Conservation (phyloP, 2,888 invertebrate species). For the Dryococelus australis region DNA sequence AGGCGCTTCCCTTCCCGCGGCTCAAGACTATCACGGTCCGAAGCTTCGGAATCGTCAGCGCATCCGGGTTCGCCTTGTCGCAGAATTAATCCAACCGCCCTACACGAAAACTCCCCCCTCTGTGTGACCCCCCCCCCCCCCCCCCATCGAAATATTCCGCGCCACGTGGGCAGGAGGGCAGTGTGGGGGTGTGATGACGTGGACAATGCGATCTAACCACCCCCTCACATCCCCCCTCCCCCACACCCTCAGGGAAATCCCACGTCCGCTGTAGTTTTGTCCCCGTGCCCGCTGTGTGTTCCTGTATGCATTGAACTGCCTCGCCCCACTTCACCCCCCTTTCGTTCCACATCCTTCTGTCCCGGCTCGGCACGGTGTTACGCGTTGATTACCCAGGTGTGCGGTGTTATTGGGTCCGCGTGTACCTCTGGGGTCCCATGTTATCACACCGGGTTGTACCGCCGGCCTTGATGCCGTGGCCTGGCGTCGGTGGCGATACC, state of each 20-base stretch:
- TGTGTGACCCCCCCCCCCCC: too few species aligned
- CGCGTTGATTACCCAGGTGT: slow-evolving; percentile 27
- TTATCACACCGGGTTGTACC: background rate
- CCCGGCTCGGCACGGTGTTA: background rate
- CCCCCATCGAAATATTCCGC: too few species aligned
- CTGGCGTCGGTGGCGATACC: too few species aligned
- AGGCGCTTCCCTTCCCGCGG: too few species aligned
- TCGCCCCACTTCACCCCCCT: background rate
- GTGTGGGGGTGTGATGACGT: too few species aligned
- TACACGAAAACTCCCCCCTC: too few species aligned
- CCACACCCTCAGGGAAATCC: background rate
- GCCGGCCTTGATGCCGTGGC: background rate
- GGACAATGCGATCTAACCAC: background rate
- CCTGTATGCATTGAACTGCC: background rate
- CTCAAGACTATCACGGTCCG: too few species aligned
- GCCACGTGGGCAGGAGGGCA: too few species aligned
- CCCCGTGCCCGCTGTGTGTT: background rate
- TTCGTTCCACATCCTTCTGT: background rate
- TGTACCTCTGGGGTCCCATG: slow-evolving; percentile 11
- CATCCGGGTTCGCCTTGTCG: too few species aligned
- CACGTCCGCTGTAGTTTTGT: background rate
- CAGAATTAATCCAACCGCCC: too few species aligned
- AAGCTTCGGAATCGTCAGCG: too few species aligned
- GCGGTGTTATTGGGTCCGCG: slow-evolving; percentile 12
- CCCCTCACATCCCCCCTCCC: background rate